Evolutionary conservation across 1,140 invertebrate species (phyloP).

Genomic region (Drosophila gunungcola): DNA sequence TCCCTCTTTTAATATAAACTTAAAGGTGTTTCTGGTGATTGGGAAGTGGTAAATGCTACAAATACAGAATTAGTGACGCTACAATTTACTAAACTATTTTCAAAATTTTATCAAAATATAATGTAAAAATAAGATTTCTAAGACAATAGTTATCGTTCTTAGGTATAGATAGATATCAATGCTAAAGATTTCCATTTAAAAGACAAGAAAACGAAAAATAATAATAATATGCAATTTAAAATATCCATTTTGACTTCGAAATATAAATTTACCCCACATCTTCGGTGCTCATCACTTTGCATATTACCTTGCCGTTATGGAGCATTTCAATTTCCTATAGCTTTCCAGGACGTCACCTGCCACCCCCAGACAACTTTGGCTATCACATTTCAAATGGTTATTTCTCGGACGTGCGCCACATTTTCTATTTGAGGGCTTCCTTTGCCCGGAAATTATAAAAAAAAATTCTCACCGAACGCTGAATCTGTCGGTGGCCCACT

Average conservation of each 20-base stretch:
- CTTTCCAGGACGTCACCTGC: slow-evolving; percentile 27
- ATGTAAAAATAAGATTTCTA: too few relatives aligned
- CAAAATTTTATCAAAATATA: too few relatives aligned
- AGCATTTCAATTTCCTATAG: slow-evolving; percentile 74
- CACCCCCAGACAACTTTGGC: slow-evolving; percentile 29
- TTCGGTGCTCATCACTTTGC: slow-evolving; percentile 55
- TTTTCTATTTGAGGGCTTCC: slow-evolving; percentile 69
- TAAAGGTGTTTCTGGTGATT: too few relatives aligned
- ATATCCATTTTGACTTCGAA: background rate
- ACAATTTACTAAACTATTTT: too few relatives aligned
- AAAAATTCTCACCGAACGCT: slow-evolving; percentile 32
- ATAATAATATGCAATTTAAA: background rate
- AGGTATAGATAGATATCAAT: too few relatives aligned
- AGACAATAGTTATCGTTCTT: too few relatives aligned
- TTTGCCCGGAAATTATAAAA: slow-evolving; percentile 73
- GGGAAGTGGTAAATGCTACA: too few relatives aligned
- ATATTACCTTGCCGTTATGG: slow-evolving; percentile 46
- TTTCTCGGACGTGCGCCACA: slow-evolving; percentile 36
- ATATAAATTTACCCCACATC: background rate
- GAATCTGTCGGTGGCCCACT: slow-evolving; percentile 26
- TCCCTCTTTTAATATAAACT: too few relatives aligned
- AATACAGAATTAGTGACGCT: too few relatives aligned
- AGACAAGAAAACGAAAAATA: too few relatives aligned
- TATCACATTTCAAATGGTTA: slow-evolving; percentile 70
- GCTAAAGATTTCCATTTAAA: too few relatives aligned